Conservation (phyloP, 2,888 invertebrate species). For the Sclerodermus sp. region DNA sequence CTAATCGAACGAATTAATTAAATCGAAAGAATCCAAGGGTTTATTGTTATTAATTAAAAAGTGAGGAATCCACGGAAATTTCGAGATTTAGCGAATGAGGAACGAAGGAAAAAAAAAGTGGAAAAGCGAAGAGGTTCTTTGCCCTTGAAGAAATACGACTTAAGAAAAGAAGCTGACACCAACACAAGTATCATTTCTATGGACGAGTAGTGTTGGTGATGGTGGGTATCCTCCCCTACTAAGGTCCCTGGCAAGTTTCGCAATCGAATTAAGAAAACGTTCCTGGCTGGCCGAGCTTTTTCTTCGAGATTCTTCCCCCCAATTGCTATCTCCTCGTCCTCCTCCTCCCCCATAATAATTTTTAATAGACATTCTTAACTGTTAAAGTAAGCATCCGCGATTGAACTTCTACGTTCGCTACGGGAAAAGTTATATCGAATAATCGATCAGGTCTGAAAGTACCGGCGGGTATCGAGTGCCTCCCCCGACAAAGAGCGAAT, state of each 20-base stretch:
- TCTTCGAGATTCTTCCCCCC: neutral
- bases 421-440: constrained; percentile 22
- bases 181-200: no score
- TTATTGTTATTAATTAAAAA: no score
- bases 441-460: constrained; percentile 17
- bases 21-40: no score
- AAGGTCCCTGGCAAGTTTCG: constrained; percentile 27
- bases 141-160: no score
- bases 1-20: no score
- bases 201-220: no score
- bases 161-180: no score
- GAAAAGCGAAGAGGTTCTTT: no score
- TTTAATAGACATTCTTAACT: constrained; percentile 12
- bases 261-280: constrained; percentile 42
- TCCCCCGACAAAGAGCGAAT: constrained; percentile 8
- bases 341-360: constrained; percentile 8
- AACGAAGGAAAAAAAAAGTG: no score
- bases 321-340: neutral
- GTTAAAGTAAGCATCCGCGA: constrained; percentile 1
- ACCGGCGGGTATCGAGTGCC: constrained; percentile 2
- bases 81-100: no score
- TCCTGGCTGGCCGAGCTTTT: constrained; percentile 8
- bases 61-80: no score
- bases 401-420: constrained; percentile 2
- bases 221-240: constrained; percentile 18